Conservation (phyloP, 2,113 vertebrate species). For the Nibea coibor region DNA sequence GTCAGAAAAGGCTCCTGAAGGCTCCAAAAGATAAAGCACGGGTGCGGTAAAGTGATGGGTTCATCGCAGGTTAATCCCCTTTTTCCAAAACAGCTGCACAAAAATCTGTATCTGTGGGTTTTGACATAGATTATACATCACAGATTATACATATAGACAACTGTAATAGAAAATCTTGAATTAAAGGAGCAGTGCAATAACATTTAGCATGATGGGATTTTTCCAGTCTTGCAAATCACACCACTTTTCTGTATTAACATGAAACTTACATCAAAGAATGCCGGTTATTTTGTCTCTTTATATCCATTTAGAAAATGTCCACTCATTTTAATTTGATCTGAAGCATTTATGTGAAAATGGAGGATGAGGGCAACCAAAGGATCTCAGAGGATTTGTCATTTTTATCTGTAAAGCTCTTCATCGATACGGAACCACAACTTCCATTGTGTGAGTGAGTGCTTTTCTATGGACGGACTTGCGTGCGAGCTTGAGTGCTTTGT, state of each 20-base stretch:
- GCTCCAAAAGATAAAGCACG: not conserved
- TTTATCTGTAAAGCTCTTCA: constrained; percentile 16
- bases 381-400: constrained; percentile 8
- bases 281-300: not conserved
- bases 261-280: not conserved
- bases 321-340: not conserved
- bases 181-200: not conserved
- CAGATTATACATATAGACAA: not conserved
- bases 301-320: not conserved
- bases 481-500: not conserved
- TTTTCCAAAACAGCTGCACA: not conserved
- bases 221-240: not conserved
- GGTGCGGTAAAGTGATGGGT: not conserved
- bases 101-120: not conserved
- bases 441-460: not conserved
- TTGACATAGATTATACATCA: not conserved
- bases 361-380: not conserved
- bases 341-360: not conserved
- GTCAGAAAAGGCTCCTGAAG: not conserved
- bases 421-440: not conserved
- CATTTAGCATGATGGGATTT: not conserved
- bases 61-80: not conserved
- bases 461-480: not conserved
- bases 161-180: not conserved
- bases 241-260: not conserved